Base-by-base conservation (phyloP, 1,140 invertebrate species). In the Drosophila elegans region DNA sequence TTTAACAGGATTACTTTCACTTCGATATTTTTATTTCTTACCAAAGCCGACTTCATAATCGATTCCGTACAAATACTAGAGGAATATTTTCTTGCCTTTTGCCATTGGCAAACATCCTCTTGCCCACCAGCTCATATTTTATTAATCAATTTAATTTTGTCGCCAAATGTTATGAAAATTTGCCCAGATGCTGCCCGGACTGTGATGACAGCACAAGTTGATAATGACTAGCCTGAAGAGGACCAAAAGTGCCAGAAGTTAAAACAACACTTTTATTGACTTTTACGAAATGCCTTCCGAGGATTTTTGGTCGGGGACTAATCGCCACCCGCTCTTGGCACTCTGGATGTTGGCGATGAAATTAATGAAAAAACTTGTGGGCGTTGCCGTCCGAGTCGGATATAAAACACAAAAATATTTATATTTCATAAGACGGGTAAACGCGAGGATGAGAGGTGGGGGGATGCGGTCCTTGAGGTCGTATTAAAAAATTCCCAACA, bases 331-430 rank as follows among this genome's bases (percentile, higher is more conserved):
- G 1, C 13, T 3, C 16, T 32, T 34, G 13, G 27, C 32, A 48
- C 53, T 41, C 38, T 45, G 32, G 42, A 64, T 67, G 11, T 44
- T 64, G 27, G 51, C 46, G n/a, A n/a, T n/a, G n/a, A 86, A 88
- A 86, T 86, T 86, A 86, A 86, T 86, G 82, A 82, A 86, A 88
- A 88, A 88, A 88, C 67, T 89, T 88, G 79, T 64, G 77, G 80
- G 62, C 67, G 46, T 68, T 74, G 76, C 13, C 53, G 59, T 55
- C 69, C 49, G 36, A 68, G 52, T 69, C 61, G 72, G 60, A 75
- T 61, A 75, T 68, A 56, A 78, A 72, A 45, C 53, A 68, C 39
- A 69, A 59, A 53, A 78, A 74, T 63, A 71, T 82, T 88, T 79
- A 79, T 78, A 45, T 78, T 88, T 73, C 74, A 68, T 39, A 76